Evolutionary conservation across 2,113 vertebrate species (phyloP), one percentile per base, ranked within the genome.

Genomic region (Corythaixoides concolor): DNA sequence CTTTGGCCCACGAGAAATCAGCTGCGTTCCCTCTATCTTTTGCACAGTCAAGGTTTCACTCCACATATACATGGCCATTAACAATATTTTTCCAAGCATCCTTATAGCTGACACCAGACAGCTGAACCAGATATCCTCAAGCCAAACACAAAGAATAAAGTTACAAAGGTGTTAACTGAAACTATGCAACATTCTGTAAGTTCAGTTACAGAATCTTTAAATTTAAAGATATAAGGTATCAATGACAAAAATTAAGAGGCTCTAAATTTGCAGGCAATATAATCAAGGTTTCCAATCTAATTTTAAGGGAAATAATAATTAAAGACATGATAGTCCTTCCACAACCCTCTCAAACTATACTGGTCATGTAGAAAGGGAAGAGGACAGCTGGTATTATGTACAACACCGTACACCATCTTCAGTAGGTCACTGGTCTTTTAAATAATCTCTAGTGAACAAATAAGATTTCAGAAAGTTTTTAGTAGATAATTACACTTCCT

Each of bases 401-500:
- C 76, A 64, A 58, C 73, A 83, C 80, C 41, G 73, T 49, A 81
- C 76, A 88, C 17, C 92, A 92, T 89, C 96, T 92, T 92, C 95
- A 97, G 90, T 83, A 98, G 98, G 97, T 98, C 98, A 98, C 28
- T 97, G 96, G 98, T 98, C 98, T 98, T 98, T 98, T 97, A 98
- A 98, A 97, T 98, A 97, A 97, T 98, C 98, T 98, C 97, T 97
- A 97, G 96, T 97, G 96, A 97, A 98, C 97, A 97, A 98, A 97
- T 98, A 97, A 97, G 97, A 98, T 98, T 98, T 98, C 98, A 98
- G 98, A 98, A 98, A 98, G 98, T 98, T 98, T 98, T 98, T 98
- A 98, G 98, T 98, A 98, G 97, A 98, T 98, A 98, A 98, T 98
- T 98, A 98, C 97, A 98, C 98, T 98, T 98, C 98, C 98, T 98